phyloP scores from a whole-genome alignment of 1,140 invertebrate species.

The Pseudachorutes palmiensis region DNA sequence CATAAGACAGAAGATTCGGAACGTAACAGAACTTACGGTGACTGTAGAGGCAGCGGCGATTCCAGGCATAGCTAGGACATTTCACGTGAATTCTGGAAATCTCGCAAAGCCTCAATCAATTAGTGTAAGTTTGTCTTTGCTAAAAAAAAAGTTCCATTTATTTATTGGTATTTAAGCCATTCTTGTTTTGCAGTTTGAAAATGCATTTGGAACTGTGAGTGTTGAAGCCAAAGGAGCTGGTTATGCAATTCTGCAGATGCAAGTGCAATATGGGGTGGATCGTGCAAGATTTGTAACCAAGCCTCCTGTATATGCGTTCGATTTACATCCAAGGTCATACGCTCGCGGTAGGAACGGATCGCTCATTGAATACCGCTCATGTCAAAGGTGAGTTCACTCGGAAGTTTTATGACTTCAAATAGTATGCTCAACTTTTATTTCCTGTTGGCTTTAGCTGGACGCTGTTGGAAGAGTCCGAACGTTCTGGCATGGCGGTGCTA shows the following conservation, averaged over 20 bases:
- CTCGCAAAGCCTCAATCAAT: conserved; percentile 64
- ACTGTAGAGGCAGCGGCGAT: conserved; percentile 77
- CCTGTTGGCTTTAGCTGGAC: conserved; percentile 44
- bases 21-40: conserved; percentile 74
- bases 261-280: conserved; percentile 92
- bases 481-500: conserved; percentile 80
- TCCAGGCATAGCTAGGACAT: conserved; percentile 53
- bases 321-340: conserved; percentile 58
- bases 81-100: conserved; percentile 66
- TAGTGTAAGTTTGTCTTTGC: conserved; percentile 55
- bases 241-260: conserved; percentile 83
- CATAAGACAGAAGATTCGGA: conserved; percentile 67
- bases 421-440: neutral
- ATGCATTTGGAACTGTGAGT: conserved; percentile 86
- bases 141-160: no score
- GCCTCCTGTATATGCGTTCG: conserved; percentile 70
- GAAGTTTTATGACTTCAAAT: neutral
- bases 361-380: conserved; percentile 71
- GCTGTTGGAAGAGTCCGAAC: conserved; percentile 33
- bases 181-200: conserved; percentile 58
- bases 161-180: conserved; percentile 19
- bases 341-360: conserved; percentile 88
- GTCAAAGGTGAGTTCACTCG: conserved; percentile 59
- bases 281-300: conserved; percentile 71
- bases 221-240: conserved; percentile 82